A percentile compares a stretch with the other conserved stretches of the same genome.
phyloP scores from a whole-genome alignment of 1,140 invertebrate genomes.

The Helicoverpa zea region DNA sequence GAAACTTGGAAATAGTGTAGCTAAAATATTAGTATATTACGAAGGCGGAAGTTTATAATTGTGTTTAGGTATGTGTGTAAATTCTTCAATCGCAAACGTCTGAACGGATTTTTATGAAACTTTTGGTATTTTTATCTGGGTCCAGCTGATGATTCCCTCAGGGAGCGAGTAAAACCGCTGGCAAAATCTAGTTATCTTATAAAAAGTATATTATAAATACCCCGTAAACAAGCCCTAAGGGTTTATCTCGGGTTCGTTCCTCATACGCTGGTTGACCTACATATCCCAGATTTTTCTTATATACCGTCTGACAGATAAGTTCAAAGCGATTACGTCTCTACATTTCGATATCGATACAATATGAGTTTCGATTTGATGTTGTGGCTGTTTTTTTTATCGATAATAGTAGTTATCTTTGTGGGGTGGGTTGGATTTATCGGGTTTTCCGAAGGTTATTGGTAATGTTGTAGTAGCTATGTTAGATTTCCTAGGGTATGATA shows the following conservation, averaged over 20 bases:
- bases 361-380: conserved; percentile 3
- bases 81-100: too few relatives aligned
- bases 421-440: neutral
- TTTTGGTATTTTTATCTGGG: too few relatives aligned
- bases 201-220: neutral
- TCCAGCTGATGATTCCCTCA: too few relatives aligned
- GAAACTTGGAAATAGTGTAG: too few relatives aligned
- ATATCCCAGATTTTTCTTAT: conserved; percentile 47
- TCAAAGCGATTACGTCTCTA: conserved; percentile 28
- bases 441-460: neutral
- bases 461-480: too few relatives aligned
- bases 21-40: too few relatives aligned
- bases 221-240: neutral
- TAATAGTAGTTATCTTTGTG: neutral
- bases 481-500: too few relatives aligned
- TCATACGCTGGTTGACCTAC: conserved; percentile 40
- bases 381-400: conserved; percentile 7
- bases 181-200: too few relatives aligned
- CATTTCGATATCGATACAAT: conserved; percentile 27
- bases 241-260: conserved; percentile 39
- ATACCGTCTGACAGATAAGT: conserved; percentile 30
- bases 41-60: too few relatives aligned
- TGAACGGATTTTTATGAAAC: too few relatives aligned
- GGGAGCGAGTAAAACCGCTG: too few relatives aligned
- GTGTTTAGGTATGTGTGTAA: too few relatives aligned